Evolutionary conservation across 1,140 invertebrate species (phyloP), one percentile per base, ranked within the genome.

Genomic region (Drosophila hydei): DNA sequence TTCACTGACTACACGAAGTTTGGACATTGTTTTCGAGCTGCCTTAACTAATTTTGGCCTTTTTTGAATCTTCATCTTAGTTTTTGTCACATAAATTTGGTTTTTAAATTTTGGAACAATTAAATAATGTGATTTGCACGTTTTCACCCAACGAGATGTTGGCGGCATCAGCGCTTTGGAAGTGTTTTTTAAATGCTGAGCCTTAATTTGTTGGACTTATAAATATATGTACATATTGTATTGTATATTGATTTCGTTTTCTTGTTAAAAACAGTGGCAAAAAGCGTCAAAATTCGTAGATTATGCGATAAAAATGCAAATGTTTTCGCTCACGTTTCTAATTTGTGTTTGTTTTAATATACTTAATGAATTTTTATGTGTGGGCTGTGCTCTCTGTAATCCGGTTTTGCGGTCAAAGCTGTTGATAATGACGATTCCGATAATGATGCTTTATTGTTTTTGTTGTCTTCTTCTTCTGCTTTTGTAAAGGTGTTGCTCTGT

Each of bases 301-400:
- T 88, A 88, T 89, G 75, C 63, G 78, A 88, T 88, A 79, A 88
- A 88, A 79, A 88, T 88, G 78, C 19, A 77, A 88, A 88, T 88
- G 36, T 14, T 23, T 25, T 42, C 38, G 64, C 61, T 75, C 76
- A 60, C 69, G 43, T 89, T 88, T 83, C 72, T 88, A 88, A 88
- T 87, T 87, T 88, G 81, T 79, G 81, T 78, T 88, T 87, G 83
- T 87, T 87, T 87, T 88, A 87, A 87, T 88, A 88, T 88, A 85
- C 59, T 77, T 87, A 85, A 85, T 85, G 77, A 87, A 87, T 85
- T 87, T 85, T 75, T 62, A 74, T 67, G 45, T 60, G 60, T 75
- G 58, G 50, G 54, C 76, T 33, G 30, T 11, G 30, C 55, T 47
- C 27, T 36, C 18, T 47, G 27, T 54, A 52, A 83, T 83, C 83